Percentiles rank a stretch among this genome's conserved stretches.
phyloP scores from a whole-genome alignment of 2,113 vertebrate genomes.

The Enhydra lutris region DNA sequence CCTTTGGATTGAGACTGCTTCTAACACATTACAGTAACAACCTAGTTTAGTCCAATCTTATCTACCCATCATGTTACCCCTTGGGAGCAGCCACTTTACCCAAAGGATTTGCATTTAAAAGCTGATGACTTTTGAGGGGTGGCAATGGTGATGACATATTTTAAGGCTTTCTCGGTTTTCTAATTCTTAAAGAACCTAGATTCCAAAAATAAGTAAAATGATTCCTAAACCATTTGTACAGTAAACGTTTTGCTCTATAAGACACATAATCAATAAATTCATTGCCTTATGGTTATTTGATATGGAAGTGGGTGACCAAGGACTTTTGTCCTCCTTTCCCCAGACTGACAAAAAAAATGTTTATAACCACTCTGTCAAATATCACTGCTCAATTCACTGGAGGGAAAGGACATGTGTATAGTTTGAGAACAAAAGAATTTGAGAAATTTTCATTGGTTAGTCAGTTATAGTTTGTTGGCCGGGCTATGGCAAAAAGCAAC shows the following conservation, averaged over 20 bases:
- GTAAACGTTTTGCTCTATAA: neutral
- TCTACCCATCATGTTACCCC: neutral
- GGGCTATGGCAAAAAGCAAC: neutral
- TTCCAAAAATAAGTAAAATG: neutral
- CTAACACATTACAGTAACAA: neutral
- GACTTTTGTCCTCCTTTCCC: neutral
- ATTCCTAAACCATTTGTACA: neutral
- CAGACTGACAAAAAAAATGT: neutral
- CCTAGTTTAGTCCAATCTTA: neutral
- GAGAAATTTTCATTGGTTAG: neutral
- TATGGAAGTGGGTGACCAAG: neutral
- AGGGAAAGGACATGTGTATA: neutral
- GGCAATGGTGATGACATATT: neutral
- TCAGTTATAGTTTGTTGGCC: neutral
- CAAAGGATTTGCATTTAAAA: neutral
- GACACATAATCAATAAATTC: neutral
- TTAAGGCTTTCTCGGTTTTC: neutral
- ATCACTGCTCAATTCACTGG: neutral
- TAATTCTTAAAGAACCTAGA: neutral
- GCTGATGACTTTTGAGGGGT: neutral
- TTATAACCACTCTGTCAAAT: neutral
- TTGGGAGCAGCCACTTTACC: neutral
- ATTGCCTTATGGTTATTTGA: neutral
- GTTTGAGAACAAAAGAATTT: neutral
- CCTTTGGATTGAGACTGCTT: neutral